Evolutionary conservation across 2,888 invertebrate species (phyloP).

Genomic region (Dilophus febrilis): DNA sequence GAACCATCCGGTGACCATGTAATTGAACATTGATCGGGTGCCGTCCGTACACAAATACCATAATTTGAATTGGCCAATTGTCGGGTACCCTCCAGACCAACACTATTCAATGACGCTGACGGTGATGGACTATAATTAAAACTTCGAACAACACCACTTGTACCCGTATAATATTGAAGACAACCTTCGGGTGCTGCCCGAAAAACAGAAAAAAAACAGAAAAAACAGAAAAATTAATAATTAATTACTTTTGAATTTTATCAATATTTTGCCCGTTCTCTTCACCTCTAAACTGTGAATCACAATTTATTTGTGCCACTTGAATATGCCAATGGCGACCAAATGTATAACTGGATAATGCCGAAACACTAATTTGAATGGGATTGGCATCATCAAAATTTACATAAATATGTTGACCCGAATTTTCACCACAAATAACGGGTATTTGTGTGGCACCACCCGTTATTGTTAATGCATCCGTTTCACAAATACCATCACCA

Average conservation of each 20-base stretch:
- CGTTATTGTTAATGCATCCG: constrained; percentile 51
- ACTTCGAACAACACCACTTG: constrained; percentile 46
- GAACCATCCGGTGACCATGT: constrained; percentile 33
- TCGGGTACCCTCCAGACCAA: constrained; percentile 43
- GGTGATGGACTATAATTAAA: constrained; percentile 57
- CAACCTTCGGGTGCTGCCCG: constrained; percentile 67
- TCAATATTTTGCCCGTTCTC: too few species aligned
- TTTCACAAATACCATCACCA: constrained; percentile 50
- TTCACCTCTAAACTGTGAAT: constrained; percentile 39
- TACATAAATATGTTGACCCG: constrained; percentile 60
- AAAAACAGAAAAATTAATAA: too few species aligned
- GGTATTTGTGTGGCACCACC: constrained; percentile 53
- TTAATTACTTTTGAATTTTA: too few species aligned
- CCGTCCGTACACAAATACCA: constrained; percentile 60
- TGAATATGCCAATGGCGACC: constrained; percentile 59
- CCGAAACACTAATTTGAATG: constrained; percentile 49
- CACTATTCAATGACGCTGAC: constrained; percentile 36
- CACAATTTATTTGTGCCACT: constrained; percentile 54
- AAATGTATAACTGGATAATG: constrained; percentile 39
- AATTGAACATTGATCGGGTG: constrained; percentile 53
- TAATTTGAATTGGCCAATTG: constrained; percentile 56
- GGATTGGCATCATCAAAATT: constrained; percentile 51
- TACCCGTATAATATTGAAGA: constrained; percentile 51
- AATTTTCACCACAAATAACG: constrained; percentile 61
- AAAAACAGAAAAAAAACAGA: too few species aligned